phyloP scores from a whole-genome alignment of 2,797 vertebrate species.

The Tolypeutes matacus region DNA sequence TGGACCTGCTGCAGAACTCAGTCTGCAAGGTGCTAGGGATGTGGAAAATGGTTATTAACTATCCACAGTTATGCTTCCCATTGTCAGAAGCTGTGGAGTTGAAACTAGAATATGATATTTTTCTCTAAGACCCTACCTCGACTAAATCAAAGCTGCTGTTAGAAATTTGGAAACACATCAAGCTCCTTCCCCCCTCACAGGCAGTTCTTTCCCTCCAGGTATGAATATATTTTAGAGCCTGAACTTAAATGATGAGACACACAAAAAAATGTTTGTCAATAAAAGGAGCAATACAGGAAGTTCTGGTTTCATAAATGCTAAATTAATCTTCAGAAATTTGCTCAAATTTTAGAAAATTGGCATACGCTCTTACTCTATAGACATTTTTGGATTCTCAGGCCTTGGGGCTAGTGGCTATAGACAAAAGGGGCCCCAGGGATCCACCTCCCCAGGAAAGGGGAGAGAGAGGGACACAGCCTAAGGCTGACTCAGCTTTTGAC shows the following conservation, averaged over 20 bases:
- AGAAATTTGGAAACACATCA: background rate
- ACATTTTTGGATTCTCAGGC: no score
- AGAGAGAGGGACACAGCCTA: no score
- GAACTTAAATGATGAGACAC: slow-evolving; percentile 12
- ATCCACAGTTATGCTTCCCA: background rate
- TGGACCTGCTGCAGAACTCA: background rate
- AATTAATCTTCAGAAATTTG: slow-evolving; percentile 33
- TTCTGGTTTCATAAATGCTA: slow-evolving; percentile 43
- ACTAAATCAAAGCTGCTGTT: slow-evolving; percentile 36
- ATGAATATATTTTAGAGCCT: slow-evolving; percentile 15
- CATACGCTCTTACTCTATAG: no score
- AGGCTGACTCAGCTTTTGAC: no score
- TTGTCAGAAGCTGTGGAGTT: background rate
- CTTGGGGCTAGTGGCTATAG: no score
- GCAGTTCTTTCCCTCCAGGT: background rate
- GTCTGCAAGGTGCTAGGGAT: background rate
- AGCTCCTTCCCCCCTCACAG: background rate
- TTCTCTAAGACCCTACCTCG: background rate
- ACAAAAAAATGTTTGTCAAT: slow-evolving; percentile 11
- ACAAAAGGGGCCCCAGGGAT: no score
- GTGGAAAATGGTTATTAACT: background rate
- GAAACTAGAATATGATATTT: background rate
- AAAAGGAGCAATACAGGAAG: slow-evolving; percentile 22
- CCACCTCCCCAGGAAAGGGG: no score
- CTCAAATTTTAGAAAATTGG: slow-evolving; percentile 28